Conservation (phyloP, 2,113 vertebrate species). For the Sinocyclocheilus maitianheensis region DNA sequence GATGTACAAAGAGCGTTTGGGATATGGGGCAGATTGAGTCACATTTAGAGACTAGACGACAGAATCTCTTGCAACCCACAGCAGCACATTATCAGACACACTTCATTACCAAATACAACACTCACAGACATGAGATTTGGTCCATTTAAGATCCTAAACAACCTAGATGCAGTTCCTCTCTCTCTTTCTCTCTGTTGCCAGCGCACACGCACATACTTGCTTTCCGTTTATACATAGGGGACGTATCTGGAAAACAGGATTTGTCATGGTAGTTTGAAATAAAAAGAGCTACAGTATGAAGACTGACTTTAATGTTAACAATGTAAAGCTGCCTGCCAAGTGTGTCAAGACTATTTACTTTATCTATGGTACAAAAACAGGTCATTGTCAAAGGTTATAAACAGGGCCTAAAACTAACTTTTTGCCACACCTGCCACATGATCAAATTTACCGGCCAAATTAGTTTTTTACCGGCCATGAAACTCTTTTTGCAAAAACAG, state of each 20-base stretch:
- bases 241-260: background rate
- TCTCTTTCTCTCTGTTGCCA: background rate
- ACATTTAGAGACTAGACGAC: slow-evolving; percentile 23
- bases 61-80: slow-evolving; percentile 33
- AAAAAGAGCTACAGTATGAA: slow-evolving; percentile 3
- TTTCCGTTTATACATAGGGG: slow-evolving; percentile 3
- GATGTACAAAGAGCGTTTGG: background rate
- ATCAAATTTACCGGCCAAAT: too few species aligned
- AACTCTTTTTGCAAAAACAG: too few species aligned
- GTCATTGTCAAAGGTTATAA: background rate
- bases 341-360: background rate
- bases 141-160: slow-evolving; percentile 46
- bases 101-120: slow-evolving; percentile 51
- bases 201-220: slow-evolving; percentile 16
- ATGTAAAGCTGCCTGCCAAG: background rate
- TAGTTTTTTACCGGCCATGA: too few species aligned
- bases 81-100: slow-evolving; percentile 50
- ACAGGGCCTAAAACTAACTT: too few species aligned
- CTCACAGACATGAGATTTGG: slow-evolving; percentile 45
- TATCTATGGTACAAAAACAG: background rate
- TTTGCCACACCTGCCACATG: too few species aligned
- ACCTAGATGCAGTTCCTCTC: background rate
- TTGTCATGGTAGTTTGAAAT: slow-evolving; percentile 1
- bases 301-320: background rate
- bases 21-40: slow-evolving; percentile 25